Evolutionary conservation across 2,797 vertebrate genomes (phyloP).

Genomic region (Paratrypauchen microcephalus): DNA sequence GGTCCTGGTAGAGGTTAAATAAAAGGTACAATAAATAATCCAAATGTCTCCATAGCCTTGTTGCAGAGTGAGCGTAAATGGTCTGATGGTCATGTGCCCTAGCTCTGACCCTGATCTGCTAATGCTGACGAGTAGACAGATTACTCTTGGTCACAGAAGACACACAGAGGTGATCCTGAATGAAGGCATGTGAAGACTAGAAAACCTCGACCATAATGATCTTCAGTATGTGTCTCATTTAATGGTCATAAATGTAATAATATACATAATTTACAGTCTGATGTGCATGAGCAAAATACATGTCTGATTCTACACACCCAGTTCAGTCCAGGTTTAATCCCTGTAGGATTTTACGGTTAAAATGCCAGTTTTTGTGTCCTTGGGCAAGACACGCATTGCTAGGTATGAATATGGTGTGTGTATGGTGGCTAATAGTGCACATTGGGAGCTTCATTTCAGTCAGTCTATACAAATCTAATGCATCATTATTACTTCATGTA

Average conservation of each 20-base stretch:
- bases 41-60: neutral
- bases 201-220: neutral
- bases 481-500: no score
- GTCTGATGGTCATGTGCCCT: conserved; percentile 14
- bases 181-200: neutral
- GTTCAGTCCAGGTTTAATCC: no score
- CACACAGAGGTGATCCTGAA: conserved; percentile 10
- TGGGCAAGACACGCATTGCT: no score
- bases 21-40: neutral
- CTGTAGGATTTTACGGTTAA: no score
- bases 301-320: no score
- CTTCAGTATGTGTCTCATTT: neutral
- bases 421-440: no score
- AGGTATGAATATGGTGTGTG: no score
- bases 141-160: conserved; percentile 25
- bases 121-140: conserved; percentile 29
- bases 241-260: neutral
- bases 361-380: no score
- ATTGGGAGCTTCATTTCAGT: no score
- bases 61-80: neutral
- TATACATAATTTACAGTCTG: no score
- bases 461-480: no score
- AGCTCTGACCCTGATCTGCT: conserved; percentile 45
- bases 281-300: no score
- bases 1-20: neutral